Conservation (phyloP, 2,113 vertebrate genomes). For the Nothocercus julius region DNA sequence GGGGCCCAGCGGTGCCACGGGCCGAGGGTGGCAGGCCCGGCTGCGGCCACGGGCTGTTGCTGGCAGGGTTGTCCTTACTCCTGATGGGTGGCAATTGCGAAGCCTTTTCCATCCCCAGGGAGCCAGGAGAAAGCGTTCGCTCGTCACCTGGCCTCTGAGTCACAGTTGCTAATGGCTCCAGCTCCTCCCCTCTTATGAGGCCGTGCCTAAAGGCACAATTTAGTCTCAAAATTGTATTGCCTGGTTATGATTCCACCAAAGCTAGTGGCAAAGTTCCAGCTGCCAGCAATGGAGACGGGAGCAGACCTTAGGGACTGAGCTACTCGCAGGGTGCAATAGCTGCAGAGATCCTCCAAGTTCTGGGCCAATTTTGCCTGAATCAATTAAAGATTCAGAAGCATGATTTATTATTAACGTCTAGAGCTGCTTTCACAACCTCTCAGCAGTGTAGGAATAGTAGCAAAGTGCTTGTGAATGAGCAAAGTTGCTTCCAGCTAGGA, state of each 20-base stretch:
- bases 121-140: neutral
- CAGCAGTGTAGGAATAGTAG: fast-evolving
- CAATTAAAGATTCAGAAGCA: conserved; percentile 38
- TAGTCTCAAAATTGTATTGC: neutral
- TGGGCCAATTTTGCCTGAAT: neutral
- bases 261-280: conserved; percentile 13
- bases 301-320: conserved; percentile 12
- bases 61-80: neutral
- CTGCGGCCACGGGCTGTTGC: neutral
- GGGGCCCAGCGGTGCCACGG: neutral
- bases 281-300: conserved; percentile 12
- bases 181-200: conserved; percentile 37
- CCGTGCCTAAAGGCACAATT: conserved; percentile 43
- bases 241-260: conserved; percentile 15
- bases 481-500: neutral
- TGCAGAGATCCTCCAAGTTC: neutral
- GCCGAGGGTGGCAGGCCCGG: neutral
- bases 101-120: neutral
- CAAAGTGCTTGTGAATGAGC: neutral
- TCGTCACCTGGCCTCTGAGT: conserved; percentile 35
- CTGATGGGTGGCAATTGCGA: neutral
- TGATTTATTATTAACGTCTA: neutral
- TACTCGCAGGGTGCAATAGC: neutral
- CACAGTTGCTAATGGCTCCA: neutral
- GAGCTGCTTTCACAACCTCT: conserved; percentile 16